Evolutionary conservation across 2,888 invertebrate species (phyloP).

Genomic region (Polietes domitor): DNA sequence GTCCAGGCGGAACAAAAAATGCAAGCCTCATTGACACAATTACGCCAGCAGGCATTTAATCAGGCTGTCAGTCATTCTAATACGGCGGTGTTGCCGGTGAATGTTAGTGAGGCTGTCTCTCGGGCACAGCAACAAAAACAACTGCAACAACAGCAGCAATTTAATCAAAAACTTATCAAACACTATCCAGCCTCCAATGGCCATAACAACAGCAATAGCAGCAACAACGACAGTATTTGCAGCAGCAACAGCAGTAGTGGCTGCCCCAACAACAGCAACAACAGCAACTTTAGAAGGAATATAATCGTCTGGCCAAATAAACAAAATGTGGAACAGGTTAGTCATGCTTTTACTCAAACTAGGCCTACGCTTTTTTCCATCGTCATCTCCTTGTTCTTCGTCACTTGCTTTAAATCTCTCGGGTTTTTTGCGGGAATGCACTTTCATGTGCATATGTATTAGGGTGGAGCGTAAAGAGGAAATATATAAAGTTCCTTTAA

Average conservation of each 20-base stretch:
- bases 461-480: too few relatives aligned
- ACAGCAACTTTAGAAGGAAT: slow-evolving; percentile 69
- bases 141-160: slow-evolving; percentile 32
- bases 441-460: not conserved
- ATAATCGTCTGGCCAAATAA: slow-evolving; percentile 68
- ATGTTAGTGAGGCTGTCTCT: slow-evolving; percentile 49
- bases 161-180: slow-evolving; percentile 54
- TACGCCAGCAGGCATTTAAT: slow-evolving; percentile 53
- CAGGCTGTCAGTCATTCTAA: slow-evolving; percentile 44
- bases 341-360: slow-evolving; percentile 73
- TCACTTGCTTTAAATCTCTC: not conserved
- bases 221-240: slow-evolving; percentile 54
- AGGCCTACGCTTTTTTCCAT: slow-evolving; percentile 70
- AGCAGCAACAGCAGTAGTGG: slow-evolving; percentile 53
- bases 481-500: too few relatives aligned
- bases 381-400: not conserved
- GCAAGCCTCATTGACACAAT: slow-evolving; percentile 42
- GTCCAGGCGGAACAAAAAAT: slow-evolving; percentile 37
- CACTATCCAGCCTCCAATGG: slow-evolving; percentile 40
- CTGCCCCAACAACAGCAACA: slow-evolving; percentile 61
- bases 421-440: not conserved
- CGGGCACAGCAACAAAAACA: slow-evolving; percentile 67
- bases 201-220: slow-evolving; percentile 57
- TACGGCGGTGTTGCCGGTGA: slow-evolving; percentile 55
- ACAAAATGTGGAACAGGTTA: slow-evolving; percentile 73